Evolutionary conservation across 2,113 vertebrate species (phyloP).

Genomic region (Cynoglossus semilaevis): DNA sequence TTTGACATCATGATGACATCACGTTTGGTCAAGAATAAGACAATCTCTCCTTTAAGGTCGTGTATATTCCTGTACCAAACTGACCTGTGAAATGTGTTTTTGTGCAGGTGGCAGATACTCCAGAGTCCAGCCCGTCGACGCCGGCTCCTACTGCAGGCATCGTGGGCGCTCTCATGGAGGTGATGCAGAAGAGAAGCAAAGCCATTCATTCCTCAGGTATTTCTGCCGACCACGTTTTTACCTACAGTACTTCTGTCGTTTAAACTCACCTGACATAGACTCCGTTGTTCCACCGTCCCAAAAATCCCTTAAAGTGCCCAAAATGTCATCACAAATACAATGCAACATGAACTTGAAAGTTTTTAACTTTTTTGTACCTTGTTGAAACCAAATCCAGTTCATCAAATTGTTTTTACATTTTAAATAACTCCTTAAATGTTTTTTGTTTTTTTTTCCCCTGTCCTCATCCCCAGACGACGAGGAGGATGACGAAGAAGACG

Average conservation of each 20-base stretch:
- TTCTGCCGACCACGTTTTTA: background rate
- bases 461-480: conserved; percentile 84
- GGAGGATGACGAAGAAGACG: conserved; percentile 95
- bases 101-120: conserved; percentile 84
- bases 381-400: background rate
- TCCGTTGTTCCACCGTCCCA: too few relatives aligned
- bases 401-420: background rate
- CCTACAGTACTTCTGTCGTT: background rate
- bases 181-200: conserved; percentile 99
- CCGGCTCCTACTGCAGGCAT: conserved; percentile 87
- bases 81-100: background rate
- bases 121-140: conserved; percentile 83
- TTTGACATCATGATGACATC: too few relatives aligned
- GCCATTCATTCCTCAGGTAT: conserved; percentile 99
- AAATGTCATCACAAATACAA: too few relatives aligned
- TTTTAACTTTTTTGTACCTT: too few relatives aligned
- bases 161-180: conserved; percentile 95
- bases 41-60: too few relatives aligned
- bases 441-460: background rate
- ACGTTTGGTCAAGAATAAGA: too few relatives aligned
- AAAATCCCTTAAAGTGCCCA: too few relatives aligned
- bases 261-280: too few relatives aligned
- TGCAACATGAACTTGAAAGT: too few relatives aligned
- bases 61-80: too few relatives aligned
- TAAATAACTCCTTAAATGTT: background rate